phyloP scores from a whole-genome alignment of 2,113 vertebrate genomes.

The Alexandromys fortis region DNA sequence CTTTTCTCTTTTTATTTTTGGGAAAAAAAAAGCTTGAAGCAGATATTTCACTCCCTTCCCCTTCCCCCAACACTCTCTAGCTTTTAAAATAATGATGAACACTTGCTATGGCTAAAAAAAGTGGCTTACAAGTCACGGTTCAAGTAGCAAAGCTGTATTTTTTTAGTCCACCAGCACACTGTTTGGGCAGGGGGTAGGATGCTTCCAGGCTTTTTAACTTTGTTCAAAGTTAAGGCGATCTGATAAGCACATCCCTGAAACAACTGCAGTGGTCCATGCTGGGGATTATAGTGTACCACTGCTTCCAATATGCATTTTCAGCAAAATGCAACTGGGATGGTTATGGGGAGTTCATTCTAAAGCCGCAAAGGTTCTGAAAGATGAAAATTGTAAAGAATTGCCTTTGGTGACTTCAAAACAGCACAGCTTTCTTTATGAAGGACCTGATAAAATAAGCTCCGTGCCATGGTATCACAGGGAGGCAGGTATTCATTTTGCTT shows the following conservation, averaged over 20 bases:
- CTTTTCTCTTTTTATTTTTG: slow-evolving; percentile 76
- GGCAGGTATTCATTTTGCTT: background rate
- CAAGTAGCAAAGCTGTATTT: slow-evolving; percentile 52
- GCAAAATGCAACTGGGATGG: slow-evolving; percentile 15
- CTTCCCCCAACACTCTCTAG: background rate
- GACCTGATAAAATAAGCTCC: background rate
- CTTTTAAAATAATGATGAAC: slow-evolving; percentile 64
- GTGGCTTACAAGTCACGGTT: background rate
- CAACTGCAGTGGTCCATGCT: background rate
- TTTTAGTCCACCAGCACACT: slow-evolving; percentile 52
- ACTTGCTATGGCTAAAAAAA: slow-evolving; percentile 15
- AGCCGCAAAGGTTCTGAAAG: slow-evolving; percentile 57
- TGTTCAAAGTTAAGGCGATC: slow-evolving; percentile 55
- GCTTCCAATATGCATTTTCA: slow-evolving; percentile 34
- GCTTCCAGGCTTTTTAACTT: slow-evolving; percentile 61
- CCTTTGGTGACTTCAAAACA: slow-evolving; percentile 41
- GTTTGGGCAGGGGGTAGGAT: background rate
- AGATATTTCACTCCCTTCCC: slow-evolving; percentile 66
- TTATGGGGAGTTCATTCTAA: background rate
- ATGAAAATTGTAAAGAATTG: background rate
- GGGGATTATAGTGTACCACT: background rate
- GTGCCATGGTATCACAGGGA: background rate
- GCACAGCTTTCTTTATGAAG: background rate
- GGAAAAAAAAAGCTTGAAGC: slow-evolving; percentile 47
- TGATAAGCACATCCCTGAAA: slow-evolving; percentile 46